Evolutionary conservation across 2,113 vertebrate genomes (phyloP).

Genomic region (Chloroceryle aenea): DNA sequence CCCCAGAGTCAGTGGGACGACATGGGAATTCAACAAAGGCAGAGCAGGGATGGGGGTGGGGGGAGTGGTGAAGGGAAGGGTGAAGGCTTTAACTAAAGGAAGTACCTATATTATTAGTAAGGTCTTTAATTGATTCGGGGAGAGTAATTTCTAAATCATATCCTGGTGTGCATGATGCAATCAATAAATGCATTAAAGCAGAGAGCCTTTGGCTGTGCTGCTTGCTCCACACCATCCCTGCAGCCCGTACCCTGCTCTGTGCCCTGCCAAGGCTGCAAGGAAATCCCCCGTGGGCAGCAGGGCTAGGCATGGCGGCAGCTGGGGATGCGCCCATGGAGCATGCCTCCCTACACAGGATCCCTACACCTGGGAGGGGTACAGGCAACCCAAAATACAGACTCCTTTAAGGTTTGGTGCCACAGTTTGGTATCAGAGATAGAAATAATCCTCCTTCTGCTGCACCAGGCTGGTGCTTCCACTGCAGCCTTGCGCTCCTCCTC

Average conservation of each 20-base stretch:
- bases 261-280: accelerated
- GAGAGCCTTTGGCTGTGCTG: neutral
- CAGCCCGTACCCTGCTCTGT: accelerated
- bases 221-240: neutral
- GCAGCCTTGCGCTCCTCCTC: neutral
- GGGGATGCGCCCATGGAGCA: neutral
- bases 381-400: accelerated
- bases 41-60: neutral
- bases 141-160: slow-evolving; percentile 61
- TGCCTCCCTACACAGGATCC: neutral
- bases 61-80: neutral
- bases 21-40: neutral
- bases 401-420: neutral
- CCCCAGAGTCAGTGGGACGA: neutral
- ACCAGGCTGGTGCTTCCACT: neutral
- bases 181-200: slow-evolving; percentile 48
- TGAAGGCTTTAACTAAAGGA: neutral
- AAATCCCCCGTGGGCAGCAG: neutral
- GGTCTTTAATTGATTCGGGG: slow-evolving; percentile 53
- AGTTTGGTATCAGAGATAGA: neutral
- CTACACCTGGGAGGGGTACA: neutral
- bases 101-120: neutral
- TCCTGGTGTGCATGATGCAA: neutral
- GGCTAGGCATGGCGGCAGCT: neutral
- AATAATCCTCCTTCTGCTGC: neutral